Conservation (phyloP, 2,888 invertebrate species). For the Phrixothrix hirtus region DNA sequence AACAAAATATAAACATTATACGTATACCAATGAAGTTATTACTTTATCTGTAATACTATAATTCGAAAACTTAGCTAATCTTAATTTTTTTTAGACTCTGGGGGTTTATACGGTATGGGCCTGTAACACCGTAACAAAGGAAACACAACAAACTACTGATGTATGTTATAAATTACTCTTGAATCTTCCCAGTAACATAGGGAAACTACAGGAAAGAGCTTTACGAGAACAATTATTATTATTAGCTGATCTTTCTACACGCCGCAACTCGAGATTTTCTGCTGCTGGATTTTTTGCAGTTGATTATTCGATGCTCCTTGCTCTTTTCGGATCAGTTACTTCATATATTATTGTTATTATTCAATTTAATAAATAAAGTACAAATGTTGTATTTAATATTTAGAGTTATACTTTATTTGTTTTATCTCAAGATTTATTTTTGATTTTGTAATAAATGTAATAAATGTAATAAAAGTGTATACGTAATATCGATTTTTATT, state of each 20-base stretch:
- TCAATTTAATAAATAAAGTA: constrained; percentile 27
- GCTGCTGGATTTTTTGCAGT: constrained; percentile 33
- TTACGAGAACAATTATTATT: constrained; percentile 19
- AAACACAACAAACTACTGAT: constrained; percentile 32
- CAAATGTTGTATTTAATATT: too few relatives aligned
- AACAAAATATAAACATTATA: too few relatives aligned
- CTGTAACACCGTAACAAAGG: constrained; percentile 32
- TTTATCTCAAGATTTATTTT: too few relatives aligned
- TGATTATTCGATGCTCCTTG: constrained; percentile 28
- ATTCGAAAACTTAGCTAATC: too few relatives aligned
- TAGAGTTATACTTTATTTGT: too few relatives aligned
- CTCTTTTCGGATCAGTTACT: constrained; percentile 28
- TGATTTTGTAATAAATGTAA: too few relatives aligned
- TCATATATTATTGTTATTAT: constrained; percentile 33
- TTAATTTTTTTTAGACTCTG: too few relatives aligned
- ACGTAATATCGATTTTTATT: too few relatives aligned
- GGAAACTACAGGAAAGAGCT: constrained; percentile 11
- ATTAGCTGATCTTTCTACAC: constrained; percentile 24
- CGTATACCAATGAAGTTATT: too few relatives aligned
- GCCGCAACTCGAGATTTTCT: constrained; percentile 15
- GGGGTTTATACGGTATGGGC: constrained; percentile 28
- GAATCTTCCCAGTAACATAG: constrained; percentile 21
- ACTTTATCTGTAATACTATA: too few relatives aligned
- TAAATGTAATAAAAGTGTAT: too few relatives aligned
- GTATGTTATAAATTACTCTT: constrained; percentile 34